A percentile compares a stretch with the other conserved stretches of the same genome.
These are phyloP conservation scores for Vulpes vulpes DNA, from an alignment of 2,113 vertebrate species.

Conservation along the genomic window DNA sequence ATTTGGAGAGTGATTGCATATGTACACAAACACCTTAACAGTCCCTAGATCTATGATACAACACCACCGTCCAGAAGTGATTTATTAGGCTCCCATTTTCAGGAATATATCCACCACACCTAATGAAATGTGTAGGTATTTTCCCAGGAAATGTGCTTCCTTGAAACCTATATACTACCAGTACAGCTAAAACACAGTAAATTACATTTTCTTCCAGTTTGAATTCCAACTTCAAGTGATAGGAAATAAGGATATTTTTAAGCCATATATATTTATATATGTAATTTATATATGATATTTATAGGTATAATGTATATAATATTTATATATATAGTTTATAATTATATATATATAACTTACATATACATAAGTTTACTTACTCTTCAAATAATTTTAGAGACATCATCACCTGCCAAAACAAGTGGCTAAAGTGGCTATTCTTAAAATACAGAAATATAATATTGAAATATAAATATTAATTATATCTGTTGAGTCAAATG, in stretches of 20 bases:
- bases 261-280: not conserved
- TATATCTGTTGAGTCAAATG: slow-evolving; percentile 35
- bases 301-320: not conserved
- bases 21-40: not conserved
- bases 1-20: not conserved
- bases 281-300: not conserved
- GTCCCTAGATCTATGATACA: not conserved
- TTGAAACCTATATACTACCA: not conserved
- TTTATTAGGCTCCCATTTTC: not conserved
- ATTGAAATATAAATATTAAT: slow-evolving; percentile 23
- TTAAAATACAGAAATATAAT: not conserved
- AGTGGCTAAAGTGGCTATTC: not conserved
- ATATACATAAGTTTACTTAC: not conserved
- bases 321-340: not conserved
- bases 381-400: slow-evolving; percentile 29
- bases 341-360: not conserved
- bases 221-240: not conserved
- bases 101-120: not conserved
- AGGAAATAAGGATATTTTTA: not conserved
- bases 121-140: not conserved
- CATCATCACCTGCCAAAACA: not conserved
- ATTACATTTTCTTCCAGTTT: not conserved
- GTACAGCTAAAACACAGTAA: not conserved
- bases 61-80: not conserved
- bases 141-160: not conserved